Percentiles rank a stretch among this genome's conserved stretches.
phyloP scores from a whole-genome alignment of 1,140 invertebrate genomes.

The Pogonognathellus flavescens region DNA sequence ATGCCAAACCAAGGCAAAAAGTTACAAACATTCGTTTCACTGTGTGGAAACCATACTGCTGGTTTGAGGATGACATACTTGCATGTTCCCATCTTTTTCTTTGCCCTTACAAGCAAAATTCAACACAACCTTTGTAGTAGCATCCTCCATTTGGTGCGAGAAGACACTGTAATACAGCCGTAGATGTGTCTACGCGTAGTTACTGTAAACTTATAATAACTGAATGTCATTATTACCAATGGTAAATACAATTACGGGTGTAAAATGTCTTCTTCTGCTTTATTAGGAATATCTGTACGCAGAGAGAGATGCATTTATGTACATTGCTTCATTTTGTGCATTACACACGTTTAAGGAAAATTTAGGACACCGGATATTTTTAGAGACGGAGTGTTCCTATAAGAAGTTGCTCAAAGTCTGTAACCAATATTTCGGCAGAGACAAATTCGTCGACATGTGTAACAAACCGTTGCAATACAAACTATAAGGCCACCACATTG shows the following conservation, averaged over 20 bases:
- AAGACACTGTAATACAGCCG: not conserved
- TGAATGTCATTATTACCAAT: slow-evolving; percentile 1
- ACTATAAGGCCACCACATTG: too few species aligned
- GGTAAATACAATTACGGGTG: not conserved
- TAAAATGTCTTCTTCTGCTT: not conserved
- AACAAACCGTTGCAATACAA: slow-evolving; percentile 10
- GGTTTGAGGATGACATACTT: not conserved
- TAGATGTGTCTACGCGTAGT: not conserved
- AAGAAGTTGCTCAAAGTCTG: not conserved
- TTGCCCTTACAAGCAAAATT: too few species aligned
- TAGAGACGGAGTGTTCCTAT: slow-evolving; percentile 12
- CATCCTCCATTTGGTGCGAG: not conserved
- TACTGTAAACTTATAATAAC: not conserved
- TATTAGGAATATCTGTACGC: not conserved
- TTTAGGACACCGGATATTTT: slow-evolving; percentile 11
- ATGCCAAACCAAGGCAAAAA: slow-evolving; percentile 27
- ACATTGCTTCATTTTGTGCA: not conserved
- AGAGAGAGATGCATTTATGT: too few species aligned
- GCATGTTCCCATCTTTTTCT: not conserved
- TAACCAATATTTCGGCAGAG: not conserved
- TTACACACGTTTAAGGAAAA: slow-evolving; percentile 47
- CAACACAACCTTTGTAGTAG: not conserved
- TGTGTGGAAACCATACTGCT: not conserved
- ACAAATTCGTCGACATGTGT: slow-evolving; percentile 48
- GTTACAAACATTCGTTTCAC: not conserved